Conservation (phyloP, 2,113 vertebrate species). For the Takifugu bimaculatus region DNA sequence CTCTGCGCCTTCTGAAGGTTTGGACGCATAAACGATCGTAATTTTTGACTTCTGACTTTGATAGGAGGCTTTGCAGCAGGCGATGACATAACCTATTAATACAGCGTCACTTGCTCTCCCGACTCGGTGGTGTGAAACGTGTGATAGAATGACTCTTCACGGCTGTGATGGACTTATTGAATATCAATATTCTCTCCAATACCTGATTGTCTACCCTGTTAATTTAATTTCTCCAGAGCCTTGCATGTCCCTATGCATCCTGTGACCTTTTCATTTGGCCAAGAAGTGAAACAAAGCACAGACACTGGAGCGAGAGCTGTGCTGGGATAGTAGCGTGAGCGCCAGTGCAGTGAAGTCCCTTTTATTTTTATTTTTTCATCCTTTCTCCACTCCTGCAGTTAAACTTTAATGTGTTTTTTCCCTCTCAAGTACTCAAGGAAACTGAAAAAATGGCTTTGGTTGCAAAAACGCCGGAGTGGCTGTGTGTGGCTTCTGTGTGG, state of each 20-base stretch:
- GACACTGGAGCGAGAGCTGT: slow-evolving; percentile 4
- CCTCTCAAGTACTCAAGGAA: slow-evolving; percentile 68
- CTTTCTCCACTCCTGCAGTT: slow-evolving; percentile 46
- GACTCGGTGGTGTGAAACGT: slow-evolving; percentile 5
- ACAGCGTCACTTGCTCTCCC: background rate
- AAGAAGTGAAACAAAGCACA: slow-evolving; percentile 4
- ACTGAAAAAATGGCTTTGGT: slow-evolving; percentile 72
- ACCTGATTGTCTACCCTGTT: slow-evolving; percentile 6
- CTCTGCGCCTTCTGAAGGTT: slow-evolving; percentile 24
- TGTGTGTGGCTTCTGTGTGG: slow-evolving; percentile 45
- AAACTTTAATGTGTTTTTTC: slow-evolving; percentile 75
- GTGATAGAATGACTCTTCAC: slow-evolving; percentile 11
- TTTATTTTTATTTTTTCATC: slow-evolving; percentile 40
- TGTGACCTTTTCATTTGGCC: slow-evolving; percentile 14
- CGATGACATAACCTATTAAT: slow-evolving; percentile 3
- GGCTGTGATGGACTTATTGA: slow-evolving; percentile 14
- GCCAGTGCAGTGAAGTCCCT: slow-evolving; percentile 43
- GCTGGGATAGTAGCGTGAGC: slow-evolving; percentile 15
- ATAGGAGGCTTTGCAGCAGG: slow-evolving; percentile 8
- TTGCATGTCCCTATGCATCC: slow-evolving; percentile 1
- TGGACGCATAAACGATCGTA: slow-evolving; percentile 13
- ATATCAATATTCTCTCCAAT: slow-evolving; percentile 34
- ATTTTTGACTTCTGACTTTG: slow-evolving; percentile 18
- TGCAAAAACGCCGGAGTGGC: slow-evolving; percentile 68
- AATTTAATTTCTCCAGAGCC: slow-evolving; percentile 2